Evolutionary conservation across 1,140 invertebrate species (phyloP), one percentile per base, ranked within the genome.

Genomic region (Ericerus pela): DNA sequence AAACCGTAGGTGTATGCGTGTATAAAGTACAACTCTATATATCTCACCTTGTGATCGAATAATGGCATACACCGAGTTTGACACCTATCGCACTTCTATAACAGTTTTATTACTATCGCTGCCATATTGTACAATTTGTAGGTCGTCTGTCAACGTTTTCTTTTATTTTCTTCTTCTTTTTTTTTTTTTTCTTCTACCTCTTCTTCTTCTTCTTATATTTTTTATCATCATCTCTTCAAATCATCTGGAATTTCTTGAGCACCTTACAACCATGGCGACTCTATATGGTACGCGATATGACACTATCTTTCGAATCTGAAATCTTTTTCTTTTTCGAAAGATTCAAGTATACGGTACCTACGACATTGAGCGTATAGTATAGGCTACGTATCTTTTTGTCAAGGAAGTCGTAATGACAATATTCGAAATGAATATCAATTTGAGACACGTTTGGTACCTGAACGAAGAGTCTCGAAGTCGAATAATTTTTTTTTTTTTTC

Each of bases 21-120:
- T n/a, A n/a, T n/a, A n/a, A n/a, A 24, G 41, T 47, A 47, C 41
- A 47, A 47, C 41, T 47, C 41, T 47, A 47, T n/a, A n/a, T n/a
- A n/a, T 47, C 41, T 47, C 26, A 24, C 41, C 41, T 47, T 47
- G 41, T 47, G 14, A 47, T 47, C 41, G 41, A 47, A 47, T 47
- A 47, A 47, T 24, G 41, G 26, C 26, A 47, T 47, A 47, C 41
- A 47, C 41, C 22, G 41, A 24, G 26, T 47, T 47, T 47, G 41
- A 47, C 41, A 47, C 41, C 41, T 22, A 47, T 47, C 41, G 26
- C 41, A 24, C 41, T 47, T 24, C 26, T n/a, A n/a, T 47, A 47
- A 47, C 41, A 47, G 41, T 47, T 47, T 47, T 47, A 47, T 47
- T 47, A 47, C 41, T 16, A 47, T 47, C 26, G 41, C 41, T 47